Evolutionary conservation across 2,888 invertebrate species (phyloP), one percentile per base, ranked within the genome.

Genomic region (Mycalesis mineus): DNA sequence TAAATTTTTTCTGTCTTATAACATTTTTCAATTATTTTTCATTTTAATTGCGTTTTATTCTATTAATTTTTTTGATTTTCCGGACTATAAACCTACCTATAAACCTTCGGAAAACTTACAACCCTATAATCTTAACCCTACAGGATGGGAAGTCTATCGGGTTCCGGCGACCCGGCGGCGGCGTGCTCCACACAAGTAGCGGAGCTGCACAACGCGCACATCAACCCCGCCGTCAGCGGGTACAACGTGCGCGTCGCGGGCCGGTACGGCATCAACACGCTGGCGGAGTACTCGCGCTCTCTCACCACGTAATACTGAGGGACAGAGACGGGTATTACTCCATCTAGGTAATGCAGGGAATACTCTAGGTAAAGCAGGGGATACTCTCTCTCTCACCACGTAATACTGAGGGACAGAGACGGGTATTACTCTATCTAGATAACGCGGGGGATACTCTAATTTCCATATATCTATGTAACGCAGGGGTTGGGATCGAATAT

Each of bases 91-190:
- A n/a, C n/a, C n/a, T n/a, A n/a, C n/a, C n/a, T n/a, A n/a, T n/a
- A n/a, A n/a, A n/a, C n/a, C n/a, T n/a, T n/a, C n/a, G n/a, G 29
- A 29, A 36, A 36, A 4, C 7, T 29, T 29, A 29, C 29, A 36
- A 5, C 7, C 2, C 11, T 36, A 2, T 36, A 9, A 11, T 2
- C 14, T 42, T 1, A n/a, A 22, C 82, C 72, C 11, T 15, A 6
- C 69, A 92, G 93, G 92, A 68, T 77, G 7, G 91, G 91, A 11
- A 90, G 82, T 57, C 67, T 93, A 2, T 74, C 81, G 0, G 75
- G 86, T 0, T 92, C 92, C 0, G 92, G 93, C 1, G 92, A 93
- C 68, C 91, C 93, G 0, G 92, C 93, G 0, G 92, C 92, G 0
- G 93, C 93, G 0, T 91, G 91, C 53, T 91, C 91, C 2, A 91